Conservation (phyloP, 2,888 invertebrate genomes). For the Dioctria rufipes region DNA sequence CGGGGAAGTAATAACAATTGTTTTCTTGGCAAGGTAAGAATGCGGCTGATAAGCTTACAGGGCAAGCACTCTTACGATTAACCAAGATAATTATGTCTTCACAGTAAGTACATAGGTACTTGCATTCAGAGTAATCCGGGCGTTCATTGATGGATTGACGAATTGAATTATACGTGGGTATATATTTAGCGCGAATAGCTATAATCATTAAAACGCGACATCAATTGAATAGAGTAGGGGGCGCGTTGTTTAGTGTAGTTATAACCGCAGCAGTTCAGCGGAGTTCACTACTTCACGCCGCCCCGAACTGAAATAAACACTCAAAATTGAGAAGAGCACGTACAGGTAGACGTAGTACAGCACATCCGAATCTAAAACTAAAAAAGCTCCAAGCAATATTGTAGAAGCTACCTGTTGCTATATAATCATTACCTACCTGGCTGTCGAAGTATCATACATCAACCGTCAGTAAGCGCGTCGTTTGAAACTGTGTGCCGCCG, state of each 20-base stretch:
- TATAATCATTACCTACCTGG: conserved; percentile 40
- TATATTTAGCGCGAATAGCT: background rate
- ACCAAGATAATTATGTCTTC: background rate
- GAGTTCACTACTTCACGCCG: too few species aligned
- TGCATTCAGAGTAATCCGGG: background rate
- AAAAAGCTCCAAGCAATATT: conserved; percentile 19
- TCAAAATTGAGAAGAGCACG: conserved; percentile 13
- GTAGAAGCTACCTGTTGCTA: conserved; percentile 14
- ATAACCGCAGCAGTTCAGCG: too few species aligned
- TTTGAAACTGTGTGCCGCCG: conserved; percentile 9
- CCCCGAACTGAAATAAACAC: conserved; percentile 12
- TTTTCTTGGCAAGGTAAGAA: conserved; percentile 2
- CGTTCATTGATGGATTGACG: background rate
- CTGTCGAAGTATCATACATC: conserved; percentile 1
- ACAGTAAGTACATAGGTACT: background rate
- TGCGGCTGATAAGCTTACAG: background rate
- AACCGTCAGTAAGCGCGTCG: conserved; percentile 29
- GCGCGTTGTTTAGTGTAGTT: too few species aligned
- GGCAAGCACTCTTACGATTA: background rate
- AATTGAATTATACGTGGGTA: background rate
- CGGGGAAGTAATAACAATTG: background rate
- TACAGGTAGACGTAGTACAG: background rate
- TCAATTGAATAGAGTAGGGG: too few species aligned
- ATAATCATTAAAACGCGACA: too few species aligned
- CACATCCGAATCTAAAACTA: background rate